phyloP scores from a whole-genome alignment of 92 coral and sea anemone genomes.

The Porites evermanni region DNA sequence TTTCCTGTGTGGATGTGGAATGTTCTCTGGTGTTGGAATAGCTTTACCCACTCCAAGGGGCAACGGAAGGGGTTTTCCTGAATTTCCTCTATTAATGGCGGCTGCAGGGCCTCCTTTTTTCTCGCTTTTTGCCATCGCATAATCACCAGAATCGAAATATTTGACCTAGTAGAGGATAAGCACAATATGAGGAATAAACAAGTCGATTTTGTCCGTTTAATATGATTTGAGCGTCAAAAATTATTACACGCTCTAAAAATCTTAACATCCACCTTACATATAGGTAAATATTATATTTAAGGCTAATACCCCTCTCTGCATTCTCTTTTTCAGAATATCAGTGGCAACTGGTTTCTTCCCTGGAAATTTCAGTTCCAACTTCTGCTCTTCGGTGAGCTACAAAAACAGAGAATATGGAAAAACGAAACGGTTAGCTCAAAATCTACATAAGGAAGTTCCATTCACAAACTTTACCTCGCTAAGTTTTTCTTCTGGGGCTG shows the following conservation, averaged over 20 bases:
- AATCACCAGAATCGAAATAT: constrained; percentile 98
- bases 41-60: constrained; percentile 91
- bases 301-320: constrained; percentile 86
- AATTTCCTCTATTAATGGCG: constrained; percentile 69
- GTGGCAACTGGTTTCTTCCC: constrained; percentile 86
- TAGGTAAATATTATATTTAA: not conserved
- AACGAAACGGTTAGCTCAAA: too few species aligned
- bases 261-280: not conserved
- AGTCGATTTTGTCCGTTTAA: not conserved
- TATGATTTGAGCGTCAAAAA: not conserved
- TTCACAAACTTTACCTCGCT: constrained; percentile 40
- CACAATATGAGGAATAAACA: not conserved
- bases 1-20: constrained; percentile 99
- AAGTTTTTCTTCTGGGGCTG: constrained; percentile 43
- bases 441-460: not conserved
- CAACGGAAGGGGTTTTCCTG: constrained; percentile 43
- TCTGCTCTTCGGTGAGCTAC: constrained; percentile 91
- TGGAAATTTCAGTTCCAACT: constrained; percentile 89
- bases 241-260: not conserved
- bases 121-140: constrained; percentile 96
- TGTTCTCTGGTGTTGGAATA: constrained; percentile 97
- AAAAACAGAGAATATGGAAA: not conserved
- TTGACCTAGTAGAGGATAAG: constrained; percentile 72
- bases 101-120: constrained; percentile 73
- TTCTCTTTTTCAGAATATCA: constrained; percentile 85